Conservation (phyloP, 2,113 vertebrate genomes). For the Bombycilla garrulus region DNA sequence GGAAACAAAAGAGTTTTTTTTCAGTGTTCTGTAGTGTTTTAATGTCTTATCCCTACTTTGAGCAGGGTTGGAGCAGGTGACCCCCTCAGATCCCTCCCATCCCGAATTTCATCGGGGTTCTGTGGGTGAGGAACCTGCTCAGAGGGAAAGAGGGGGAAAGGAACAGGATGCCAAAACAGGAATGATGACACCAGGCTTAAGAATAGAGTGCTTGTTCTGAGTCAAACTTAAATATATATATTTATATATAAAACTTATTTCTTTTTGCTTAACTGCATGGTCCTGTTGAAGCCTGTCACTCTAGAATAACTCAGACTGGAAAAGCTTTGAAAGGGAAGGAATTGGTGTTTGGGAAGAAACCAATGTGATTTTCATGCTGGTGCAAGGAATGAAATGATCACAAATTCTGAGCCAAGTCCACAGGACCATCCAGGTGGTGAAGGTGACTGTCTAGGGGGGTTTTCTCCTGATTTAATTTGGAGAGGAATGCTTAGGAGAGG, state of each 20-base stretch:
- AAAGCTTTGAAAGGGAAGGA: background rate
- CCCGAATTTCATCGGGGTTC: background rate
- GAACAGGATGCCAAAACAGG: background rate
- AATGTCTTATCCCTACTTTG: background rate
- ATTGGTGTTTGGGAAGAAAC: background rate
- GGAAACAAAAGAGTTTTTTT: background rate
- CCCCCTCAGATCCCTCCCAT: background rate
- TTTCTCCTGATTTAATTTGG: background rate
- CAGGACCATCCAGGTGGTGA: background rate
- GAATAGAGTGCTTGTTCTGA: background rate
- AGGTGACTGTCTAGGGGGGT: background rate
- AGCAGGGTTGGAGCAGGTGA: background rate
- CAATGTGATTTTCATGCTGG: background rate
- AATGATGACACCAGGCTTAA: background rate
- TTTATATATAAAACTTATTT: no score
- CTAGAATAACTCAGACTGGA: background rate
- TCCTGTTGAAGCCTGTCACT: background rate
- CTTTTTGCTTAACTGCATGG: background rate
- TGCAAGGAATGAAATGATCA: background rate
- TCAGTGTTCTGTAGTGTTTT: background rate
- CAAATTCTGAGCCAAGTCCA: background rate
- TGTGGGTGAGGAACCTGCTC: background rate
- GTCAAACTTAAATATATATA: background rate
- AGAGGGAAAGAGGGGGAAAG: background rate
- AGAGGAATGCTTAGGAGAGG: background rate